These are phyloP conservation scores for Sorex araneus DNA, from an alignment of 2,113 vertebrate species.

Conservation along the genomic window DNA sequence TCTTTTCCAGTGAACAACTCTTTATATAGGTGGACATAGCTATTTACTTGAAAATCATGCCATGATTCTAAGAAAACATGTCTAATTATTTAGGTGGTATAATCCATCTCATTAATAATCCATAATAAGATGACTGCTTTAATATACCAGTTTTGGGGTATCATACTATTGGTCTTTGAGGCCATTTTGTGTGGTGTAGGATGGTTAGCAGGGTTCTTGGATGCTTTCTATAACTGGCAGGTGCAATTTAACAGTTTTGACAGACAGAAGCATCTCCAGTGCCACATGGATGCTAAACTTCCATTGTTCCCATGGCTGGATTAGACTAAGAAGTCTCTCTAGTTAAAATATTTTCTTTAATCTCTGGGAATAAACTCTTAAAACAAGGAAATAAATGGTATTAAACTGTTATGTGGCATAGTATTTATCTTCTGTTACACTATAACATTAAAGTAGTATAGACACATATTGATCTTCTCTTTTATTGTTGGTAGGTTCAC, in stretches of 20 bases:
- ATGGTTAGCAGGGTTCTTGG: too few species aligned
- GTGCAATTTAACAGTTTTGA: not conserved
- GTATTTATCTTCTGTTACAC: not conserved
- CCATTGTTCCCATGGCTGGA: not conserved
- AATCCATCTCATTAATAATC: not conserved
- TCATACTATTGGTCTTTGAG: not conserved
- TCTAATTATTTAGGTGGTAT: conserved; percentile 1
- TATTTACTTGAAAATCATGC: not conserved
- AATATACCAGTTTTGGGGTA: not conserved
- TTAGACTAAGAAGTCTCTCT: not conserved
- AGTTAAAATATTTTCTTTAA: not conserved
- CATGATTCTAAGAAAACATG: not conserved
- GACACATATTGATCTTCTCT: not conserved
- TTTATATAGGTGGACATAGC: not conserved
- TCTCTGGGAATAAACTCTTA: conserved; percentile 1
- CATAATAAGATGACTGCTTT: not conserved
- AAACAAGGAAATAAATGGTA: not conserved
- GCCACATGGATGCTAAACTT: not conserved
- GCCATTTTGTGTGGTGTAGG: not conserved
- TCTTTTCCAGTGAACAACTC: conserved; percentile 37
- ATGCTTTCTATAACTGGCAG: fast-evolving
- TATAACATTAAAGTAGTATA: not conserved
- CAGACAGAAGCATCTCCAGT: not conserved
- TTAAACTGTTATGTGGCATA: not conserved
- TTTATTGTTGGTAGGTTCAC: too few species aligned